phyloP scores from a whole-genome alignment of 2,113 vertebrate species.

The Panthera tigris region DNA sequence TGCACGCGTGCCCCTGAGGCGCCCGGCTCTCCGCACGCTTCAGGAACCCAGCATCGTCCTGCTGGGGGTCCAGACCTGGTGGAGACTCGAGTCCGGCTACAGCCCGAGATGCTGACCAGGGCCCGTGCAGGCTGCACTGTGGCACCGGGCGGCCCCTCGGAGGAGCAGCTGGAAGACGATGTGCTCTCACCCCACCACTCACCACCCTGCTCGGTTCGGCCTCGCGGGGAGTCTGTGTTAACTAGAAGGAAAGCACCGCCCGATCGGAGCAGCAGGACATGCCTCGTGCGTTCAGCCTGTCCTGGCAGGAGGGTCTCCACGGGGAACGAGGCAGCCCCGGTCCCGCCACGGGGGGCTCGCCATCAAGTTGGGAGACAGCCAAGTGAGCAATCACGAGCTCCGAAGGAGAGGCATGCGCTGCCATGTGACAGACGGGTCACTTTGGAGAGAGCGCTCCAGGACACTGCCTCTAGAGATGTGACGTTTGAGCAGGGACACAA shows the following conservation, averaged over 20 bases:
- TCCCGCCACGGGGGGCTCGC: not conserved
- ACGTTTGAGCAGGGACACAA: not conserved
- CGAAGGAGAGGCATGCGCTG: not conserved
- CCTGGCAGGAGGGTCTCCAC: not conserved
- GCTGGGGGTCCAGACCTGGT: no score
- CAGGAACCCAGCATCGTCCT: rapidly evolving
- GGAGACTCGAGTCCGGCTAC: not conserved
- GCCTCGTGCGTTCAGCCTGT: not conserved
- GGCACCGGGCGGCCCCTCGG: rapidly evolving
- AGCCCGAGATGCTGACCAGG: not conserved
- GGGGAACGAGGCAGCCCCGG: not conserved
- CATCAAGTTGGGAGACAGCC: rapidly evolving
- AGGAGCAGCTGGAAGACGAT: not conserved
- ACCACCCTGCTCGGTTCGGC: rapidly evolving
- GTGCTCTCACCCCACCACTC: not conserved
- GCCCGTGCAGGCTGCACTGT: not conserved
- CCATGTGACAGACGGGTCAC: not conserved
- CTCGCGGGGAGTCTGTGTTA: not conserved
- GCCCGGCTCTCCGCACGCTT: not conserved
- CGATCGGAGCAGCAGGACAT: not conserved
- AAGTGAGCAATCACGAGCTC: rapidly evolving
- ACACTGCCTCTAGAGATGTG: not conserved
- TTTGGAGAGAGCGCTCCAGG: not conserved
- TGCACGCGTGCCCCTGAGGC: not conserved
- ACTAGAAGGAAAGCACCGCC: not conserved